Evolutionary conservation across 64 coral and sea anemone species (phyloP).

Genomic region (Pocillopora damicornis): DNA sequence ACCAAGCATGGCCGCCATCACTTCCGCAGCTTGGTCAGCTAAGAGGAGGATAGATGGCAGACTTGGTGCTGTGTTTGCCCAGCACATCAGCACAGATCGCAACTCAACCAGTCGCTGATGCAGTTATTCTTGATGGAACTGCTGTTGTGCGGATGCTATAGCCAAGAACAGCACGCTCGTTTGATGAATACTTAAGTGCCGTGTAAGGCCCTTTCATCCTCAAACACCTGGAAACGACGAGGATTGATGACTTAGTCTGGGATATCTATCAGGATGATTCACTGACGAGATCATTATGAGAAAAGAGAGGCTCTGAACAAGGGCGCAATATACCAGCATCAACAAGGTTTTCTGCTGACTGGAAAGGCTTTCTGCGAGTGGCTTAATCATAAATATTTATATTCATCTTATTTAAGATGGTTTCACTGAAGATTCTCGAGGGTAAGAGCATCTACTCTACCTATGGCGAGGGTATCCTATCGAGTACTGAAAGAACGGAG

Average conservation of each 20-base stretch:
- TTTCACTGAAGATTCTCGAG: background rate
- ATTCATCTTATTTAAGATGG: background rate
- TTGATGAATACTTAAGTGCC: conserved; percentile 13
- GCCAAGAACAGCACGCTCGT: conserved; percentile 12
- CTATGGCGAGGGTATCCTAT: conserved; percentile 10
- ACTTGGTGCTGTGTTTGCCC: conserved; percentile 17
- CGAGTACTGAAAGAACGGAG: background rate
- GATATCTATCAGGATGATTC: conserved; percentile 5
- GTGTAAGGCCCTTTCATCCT: conserved; percentile 8
- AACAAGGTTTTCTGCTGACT: background rate
- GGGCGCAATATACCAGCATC: background rate
- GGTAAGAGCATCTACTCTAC: conserved; percentile 23
- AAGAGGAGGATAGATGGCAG: conserved; percentile 30
- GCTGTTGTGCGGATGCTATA: conserved; percentile 24
- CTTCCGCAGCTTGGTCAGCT: background rate
- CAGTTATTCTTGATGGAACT: conserved; percentile 16
- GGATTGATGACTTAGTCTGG: conserved; percentile 8
- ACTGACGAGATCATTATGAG: conserved; percentile 15
- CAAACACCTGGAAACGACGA: background rate
- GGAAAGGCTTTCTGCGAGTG: background rate
- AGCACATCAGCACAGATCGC: background rate
- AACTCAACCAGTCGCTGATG: background rate
- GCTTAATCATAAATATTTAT: background rate
- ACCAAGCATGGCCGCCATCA: conserved; percentile 44
- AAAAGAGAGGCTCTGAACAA: conserved; percentile 19